Evolutionary conservation across 2,797 vertebrate species (phyloP), one percentile per base, ranked within the genome.

Genomic region (Crenuchus spilurus): DNA sequence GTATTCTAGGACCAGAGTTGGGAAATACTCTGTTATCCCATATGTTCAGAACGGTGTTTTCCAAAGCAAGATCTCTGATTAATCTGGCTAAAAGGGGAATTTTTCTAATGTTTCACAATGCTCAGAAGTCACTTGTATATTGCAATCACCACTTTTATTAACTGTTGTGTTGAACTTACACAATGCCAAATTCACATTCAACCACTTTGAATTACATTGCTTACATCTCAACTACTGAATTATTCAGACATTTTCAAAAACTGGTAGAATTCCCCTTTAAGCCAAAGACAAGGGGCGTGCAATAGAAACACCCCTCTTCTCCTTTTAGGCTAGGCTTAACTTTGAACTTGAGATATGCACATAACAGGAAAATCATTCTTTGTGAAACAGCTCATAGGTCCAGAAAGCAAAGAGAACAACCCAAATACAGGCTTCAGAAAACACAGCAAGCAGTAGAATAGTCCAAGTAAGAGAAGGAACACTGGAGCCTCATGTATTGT

Each of bases 351-450:
- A 30, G 13, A 54, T 24, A 55, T 9, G 14, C 28, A 55, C 4
- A 13, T 30, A 54, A 31, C 5, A n/a, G 16, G 33, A 30, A 55
- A 55, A 31, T 18, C 8, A 8, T 24, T 14, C 24, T 10, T 31
- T 55, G 3, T 31, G 41, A 63, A 26, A 63, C 6, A 39, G 4
- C 9, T 4, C 18, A 16, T 14, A 54, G 31, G 24, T 28, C n/a
- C 7, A 49, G 49, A 68, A 68, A 68, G 65, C 65, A 28, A 7
- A 16, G 18, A 37, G 5, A 35, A 66, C 28, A 49, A 37, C 20
- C 24, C 24, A 41, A 31, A 42, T 44, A 42, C 7, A 49, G 16
- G n/a, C 20, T 44, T 33, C 31, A 55, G 28, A 48, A 1, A 46
- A 64, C 16, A 49, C 14, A 26, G 26, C 16, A 41, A 41, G 49